Conservation (phyloP, 2,888 invertebrate species). For the Entomobrya proxima region DNA sequence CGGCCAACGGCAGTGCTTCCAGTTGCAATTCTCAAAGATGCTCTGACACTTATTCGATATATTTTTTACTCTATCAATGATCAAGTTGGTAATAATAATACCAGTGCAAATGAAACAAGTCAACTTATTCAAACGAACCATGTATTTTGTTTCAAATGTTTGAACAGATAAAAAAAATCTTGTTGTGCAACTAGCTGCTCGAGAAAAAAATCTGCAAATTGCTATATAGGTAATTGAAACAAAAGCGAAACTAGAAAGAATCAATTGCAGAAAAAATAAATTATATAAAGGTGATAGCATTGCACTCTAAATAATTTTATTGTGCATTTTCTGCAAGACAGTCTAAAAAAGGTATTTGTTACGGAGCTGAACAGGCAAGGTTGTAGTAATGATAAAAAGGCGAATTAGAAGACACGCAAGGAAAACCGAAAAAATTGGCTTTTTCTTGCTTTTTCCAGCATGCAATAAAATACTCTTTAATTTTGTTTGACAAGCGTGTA, state of each 20-base stretch:
- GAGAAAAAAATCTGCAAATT: not conserved
- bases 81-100: too few relatives aligned
- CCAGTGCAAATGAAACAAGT: not conserved
- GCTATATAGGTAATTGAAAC: not conserved
- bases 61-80: too few relatives aligned
- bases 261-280: not conserved
- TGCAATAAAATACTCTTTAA: too few relatives aligned
- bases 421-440: too few relatives aligned
- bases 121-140: not conserved
- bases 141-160: not conserved
- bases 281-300: not conserved
- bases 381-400: not conserved
- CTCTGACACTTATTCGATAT: too few relatives aligned
- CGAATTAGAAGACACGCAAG: too few relatives aligned
- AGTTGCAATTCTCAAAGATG: not conserved
- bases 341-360: not conserved
- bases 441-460: too few relatives aligned
- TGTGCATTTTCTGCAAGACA: constrained; percentile 19
- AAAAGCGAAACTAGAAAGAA: not conserved
- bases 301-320: not conserved
- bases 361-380: not conserved
- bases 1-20: not conserved
- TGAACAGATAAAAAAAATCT: not conserved
- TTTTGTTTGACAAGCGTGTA: too few relatives aligned
- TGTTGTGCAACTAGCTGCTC: not conserved